These are phyloP conservation scores for Macaca nemestrina DNA, from an alignment of 2,113 vertebrate species.

Conservation along the genomic window DNA sequence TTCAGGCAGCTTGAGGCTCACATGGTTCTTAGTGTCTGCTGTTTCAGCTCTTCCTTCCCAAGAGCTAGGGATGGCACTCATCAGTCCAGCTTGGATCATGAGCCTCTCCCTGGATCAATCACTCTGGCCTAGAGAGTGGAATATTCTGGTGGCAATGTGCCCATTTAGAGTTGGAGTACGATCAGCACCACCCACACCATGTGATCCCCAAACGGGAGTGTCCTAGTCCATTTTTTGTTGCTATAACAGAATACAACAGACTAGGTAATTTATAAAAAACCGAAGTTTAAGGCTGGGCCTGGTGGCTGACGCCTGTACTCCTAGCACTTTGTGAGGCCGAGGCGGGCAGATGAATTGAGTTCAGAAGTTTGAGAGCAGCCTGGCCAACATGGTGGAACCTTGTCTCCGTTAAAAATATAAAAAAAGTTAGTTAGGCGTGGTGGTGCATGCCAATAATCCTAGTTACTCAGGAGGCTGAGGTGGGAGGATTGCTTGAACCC, in stretches of 20 bases:
- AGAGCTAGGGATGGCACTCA: not conserved
- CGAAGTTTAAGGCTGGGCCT: too few species aligned
- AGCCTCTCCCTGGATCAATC: not conserved
- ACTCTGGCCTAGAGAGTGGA: not conserved
- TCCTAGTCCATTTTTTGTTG: not conserved
- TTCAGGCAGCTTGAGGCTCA: not conserved
- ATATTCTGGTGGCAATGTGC: not conserved
- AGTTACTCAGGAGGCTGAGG: too few species aligned
- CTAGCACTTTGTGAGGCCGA: too few species aligned
- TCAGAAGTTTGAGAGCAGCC: too few species aligned
- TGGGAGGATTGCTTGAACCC: too few species aligned
- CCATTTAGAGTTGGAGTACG: not conserved
- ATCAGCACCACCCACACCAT: not conserved
- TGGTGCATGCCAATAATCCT: too few species aligned
- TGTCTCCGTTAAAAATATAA: too few species aligned
- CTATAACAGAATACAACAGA: not conserved
- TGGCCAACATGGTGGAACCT: too few species aligned
- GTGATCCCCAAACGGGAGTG: not conserved
- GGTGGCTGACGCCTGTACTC: too few species aligned
- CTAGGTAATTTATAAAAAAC: not conserved
- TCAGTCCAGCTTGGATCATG: not conserved
- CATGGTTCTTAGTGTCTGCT: not conserved
- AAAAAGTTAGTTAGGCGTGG: too few species aligned
- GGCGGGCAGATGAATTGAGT: too few species aligned
- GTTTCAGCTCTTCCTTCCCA: not conserved